Conservation (phyloP, 2,113 vertebrate genomes). For the Anolis sagrei region DNA sequence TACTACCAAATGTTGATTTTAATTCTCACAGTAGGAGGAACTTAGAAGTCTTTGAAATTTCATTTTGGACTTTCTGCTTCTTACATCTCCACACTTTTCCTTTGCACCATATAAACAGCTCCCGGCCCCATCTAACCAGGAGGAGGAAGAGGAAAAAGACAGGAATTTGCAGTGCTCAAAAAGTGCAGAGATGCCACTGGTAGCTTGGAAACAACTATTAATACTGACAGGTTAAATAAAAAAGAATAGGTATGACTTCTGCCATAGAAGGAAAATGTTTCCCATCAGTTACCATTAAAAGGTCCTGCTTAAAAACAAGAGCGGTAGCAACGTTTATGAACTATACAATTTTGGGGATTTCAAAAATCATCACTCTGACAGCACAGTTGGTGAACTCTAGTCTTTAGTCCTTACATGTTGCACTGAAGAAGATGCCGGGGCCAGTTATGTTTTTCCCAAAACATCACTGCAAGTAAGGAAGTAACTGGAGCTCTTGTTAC, state of each 20-base stretch:
- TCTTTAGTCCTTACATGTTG: not conserved
- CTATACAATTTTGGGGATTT: not conserved
- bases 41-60: not conserved
- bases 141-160: not conserved
- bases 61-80: not conserved
- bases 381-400: not conserved
- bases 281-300: constrained; percentile 69
- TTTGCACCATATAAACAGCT: not conserved
- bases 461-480: not conserved
- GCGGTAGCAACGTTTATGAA: not conserved
- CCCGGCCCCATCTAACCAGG: not conserved
- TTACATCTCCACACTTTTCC: accelerated
- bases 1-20: not conserved
- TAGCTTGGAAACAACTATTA: not conserved
- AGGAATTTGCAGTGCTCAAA: not conserved
- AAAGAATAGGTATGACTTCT: constrained; percentile 16
- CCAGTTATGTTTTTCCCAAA: not conserved
- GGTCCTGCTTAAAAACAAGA: constrained; percentile 12
- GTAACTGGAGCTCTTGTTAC: not conserved
- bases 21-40: not conserved
- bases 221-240: not conserved
- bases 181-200: not conserved
- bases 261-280: constrained; percentile 39
- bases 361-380: not conserved
- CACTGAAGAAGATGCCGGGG: not conserved